Conservation (phyloP, 2,888 invertebrate genomes). For the Lordiphosa andalusiaca region DNA sequence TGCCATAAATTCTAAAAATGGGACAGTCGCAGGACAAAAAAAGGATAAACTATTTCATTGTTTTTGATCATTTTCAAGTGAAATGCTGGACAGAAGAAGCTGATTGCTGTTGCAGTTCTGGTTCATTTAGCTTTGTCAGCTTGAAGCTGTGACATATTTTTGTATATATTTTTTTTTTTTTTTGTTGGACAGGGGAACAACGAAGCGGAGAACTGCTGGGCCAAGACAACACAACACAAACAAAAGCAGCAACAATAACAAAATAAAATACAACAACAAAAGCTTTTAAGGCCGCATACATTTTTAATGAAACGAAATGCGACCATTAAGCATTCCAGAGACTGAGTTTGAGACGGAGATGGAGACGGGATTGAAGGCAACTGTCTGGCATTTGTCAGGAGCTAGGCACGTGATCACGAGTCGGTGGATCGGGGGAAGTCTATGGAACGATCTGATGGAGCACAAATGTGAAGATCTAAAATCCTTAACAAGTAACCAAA, state of each 20-base stretch:
- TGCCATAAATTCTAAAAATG: slow-evolving; percentile 57
- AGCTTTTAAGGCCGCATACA: slow-evolving; percentile 71
- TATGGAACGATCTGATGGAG: too few species aligned
- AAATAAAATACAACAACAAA: slow-evolving; percentile 58
- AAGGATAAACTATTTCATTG: slow-evolving; percentile 34
- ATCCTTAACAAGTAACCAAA: too few species aligned
- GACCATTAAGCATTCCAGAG: slow-evolving; percentile 68
- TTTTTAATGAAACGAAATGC: slow-evolving; percentile 75
- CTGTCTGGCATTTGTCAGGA: not conserved
- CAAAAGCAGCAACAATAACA: slow-evolving; percentile 23
- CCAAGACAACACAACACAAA: slow-evolving; percentile 32
- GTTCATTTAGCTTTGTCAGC: slow-evolving; percentile 36
- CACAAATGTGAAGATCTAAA: too few species aligned
- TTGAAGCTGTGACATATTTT: slow-evolving; percentile 19
- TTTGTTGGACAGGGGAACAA: slow-evolving; percentile 18
- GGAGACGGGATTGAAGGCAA: slow-evolving; percentile 17
- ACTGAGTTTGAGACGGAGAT: slow-evolving; percentile 34
- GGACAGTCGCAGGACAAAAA: slow-evolving; percentile 11
- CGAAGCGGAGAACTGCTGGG: slow-evolving; percentile 6
- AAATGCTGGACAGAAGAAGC: slow-evolving; percentile 7
- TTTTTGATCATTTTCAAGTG: not conserved
- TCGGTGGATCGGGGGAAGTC: too few species aligned
- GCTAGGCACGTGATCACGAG: too few species aligned
- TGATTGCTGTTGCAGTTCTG: slow-evolving; percentile 22
- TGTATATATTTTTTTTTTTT: too few species aligned